Conservation (phyloP, 2,113 vertebrate genomes). For the Panurus biarmicus region DNA sequence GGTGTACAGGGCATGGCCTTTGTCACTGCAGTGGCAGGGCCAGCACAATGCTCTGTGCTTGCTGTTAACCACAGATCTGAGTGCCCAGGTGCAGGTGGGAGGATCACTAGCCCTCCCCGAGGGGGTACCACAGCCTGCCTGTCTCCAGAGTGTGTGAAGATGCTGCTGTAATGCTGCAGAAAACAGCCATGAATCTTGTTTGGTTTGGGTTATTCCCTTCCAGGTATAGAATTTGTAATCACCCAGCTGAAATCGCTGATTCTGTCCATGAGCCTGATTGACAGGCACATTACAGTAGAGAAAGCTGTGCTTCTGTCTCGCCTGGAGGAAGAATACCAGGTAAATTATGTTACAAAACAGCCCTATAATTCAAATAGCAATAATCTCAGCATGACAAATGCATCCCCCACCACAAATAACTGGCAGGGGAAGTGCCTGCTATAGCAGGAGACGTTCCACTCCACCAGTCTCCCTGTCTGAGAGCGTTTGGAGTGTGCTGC, state of each 20-base stretch:
- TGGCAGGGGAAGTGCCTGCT: slow-evolving; percentile 12
- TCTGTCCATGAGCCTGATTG: slow-evolving; percentile 84
- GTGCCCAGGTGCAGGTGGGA: neutral
- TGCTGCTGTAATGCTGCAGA: neutral
- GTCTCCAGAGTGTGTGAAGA: neutral
- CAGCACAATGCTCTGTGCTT: neutral
- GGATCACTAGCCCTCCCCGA: neutral
- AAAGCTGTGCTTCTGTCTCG: slow-evolving; percentile 89
- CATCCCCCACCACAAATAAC: slow-evolving; percentile 21
- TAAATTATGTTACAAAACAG: slow-evolving; percentile 53
- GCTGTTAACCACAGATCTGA: neutral
- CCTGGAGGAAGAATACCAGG: slow-evolving; percentile 97
- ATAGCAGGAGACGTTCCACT: slow-evolving; percentile 15
- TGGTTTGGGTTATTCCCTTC: neutral
- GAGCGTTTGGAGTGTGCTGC: neutral
- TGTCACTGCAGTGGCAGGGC: neutral
- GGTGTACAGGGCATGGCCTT: neutral
- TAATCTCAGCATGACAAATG: slow-evolving; percentile 38
- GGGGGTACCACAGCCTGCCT: neutral
- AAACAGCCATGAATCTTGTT: neutral
- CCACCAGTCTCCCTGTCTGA: neutral
- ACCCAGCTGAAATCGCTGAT: slow-evolving; percentile 92
- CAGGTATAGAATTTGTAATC: slow-evolving; percentile 92
- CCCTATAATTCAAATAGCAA: slow-evolving; percentile 38
- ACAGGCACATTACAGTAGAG: slow-evolving; percentile 87